Evolutionary conservation across 2,797 vertebrate genomes (phyloP).

Genomic region (Tympanoctomys barrerae): DNA sequence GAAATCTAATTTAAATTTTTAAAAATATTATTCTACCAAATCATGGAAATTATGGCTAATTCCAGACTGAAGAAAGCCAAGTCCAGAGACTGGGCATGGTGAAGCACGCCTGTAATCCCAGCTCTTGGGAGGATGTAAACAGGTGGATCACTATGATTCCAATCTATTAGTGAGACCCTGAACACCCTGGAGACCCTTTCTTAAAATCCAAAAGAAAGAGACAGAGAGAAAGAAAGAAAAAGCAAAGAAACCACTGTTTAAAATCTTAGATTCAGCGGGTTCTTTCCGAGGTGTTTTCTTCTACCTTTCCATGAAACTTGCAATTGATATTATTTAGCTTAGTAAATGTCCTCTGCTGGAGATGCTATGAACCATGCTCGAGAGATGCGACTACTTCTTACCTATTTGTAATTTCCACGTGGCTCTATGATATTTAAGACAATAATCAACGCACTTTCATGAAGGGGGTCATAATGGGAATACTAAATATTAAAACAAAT

Average conservation of each 20-base stretch:
- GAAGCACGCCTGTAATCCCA: no score
- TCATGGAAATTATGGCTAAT: not conserved
- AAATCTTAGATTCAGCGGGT: not conserved
- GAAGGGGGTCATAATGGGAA: not conserved
- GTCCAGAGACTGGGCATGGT: no score
- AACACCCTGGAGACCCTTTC: no score
- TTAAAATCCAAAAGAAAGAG: no score
- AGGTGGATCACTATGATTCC: no score
- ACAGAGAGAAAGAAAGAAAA: no score
- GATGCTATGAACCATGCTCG: not conserved
- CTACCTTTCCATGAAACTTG: not conserved
- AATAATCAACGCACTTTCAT: not conserved
- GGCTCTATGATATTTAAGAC: not conserved
- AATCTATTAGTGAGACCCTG: no score
- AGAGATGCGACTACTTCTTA: not conserved
- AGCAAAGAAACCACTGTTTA: not conserved
- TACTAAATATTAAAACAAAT: not conserved
- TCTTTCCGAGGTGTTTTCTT: not conserved
- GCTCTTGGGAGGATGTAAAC: no score
- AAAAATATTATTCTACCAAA: not conserved
- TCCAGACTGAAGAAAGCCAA: not conserved
- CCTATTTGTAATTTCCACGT: not conserved
- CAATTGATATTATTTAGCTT: not conserved
- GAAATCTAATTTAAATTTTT: not conserved
- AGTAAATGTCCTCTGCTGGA: not conserved